Evolutionary conservation across 2,113 vertebrate genomes (phyloP), one percentile per base, ranked within the genome.

Genomic region (Larimichthys crocea): DNA sequence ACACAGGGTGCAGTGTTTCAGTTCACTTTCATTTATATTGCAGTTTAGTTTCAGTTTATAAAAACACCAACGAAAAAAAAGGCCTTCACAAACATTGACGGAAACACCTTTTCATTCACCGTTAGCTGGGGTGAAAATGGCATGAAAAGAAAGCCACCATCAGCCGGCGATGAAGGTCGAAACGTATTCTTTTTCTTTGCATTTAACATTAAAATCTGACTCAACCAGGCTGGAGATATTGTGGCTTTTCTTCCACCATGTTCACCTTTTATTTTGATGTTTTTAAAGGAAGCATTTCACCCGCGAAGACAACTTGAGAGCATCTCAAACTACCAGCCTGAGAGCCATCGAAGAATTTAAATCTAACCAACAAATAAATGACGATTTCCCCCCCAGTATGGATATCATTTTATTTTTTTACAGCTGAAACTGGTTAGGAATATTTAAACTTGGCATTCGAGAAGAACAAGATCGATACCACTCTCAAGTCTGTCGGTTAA

Each of bases 1-100:
- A 93, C 69, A 93, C 22, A 92, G 67, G 83, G 89, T 72, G 82
- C 50, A 91, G 40, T 19, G 74, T 78, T 75, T 89, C 79, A 88
- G 86, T 89, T 89, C 85, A 90, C 71, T 83, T 74, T 82, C 2
- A 80, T 66, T 64, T 78, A 80, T 80, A 78, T 42, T 29, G 69
- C 20, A 73, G 16, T 86, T 85, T 62, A 86, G 74, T 65, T 76
- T 76, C 68, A 73, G 3, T 82, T 84, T 78, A 67, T 78, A 67
- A 86, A 86, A 81, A 77, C 69, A 67, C 76, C 29, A 16, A 44
- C 11, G 40, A 24, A 24, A 82, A 63, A 72, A 82, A 63, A 72
- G 16, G 40, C 16, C 22, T 50, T 75, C 2, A 59, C 8, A 83
- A 12, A 74, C 26, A 85, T 44, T 44, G 55, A 26, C 7, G 3